phyloP scores from a whole-genome alignment of 1,140 invertebrate genomes.

The Forficula auricularia region DNA sequence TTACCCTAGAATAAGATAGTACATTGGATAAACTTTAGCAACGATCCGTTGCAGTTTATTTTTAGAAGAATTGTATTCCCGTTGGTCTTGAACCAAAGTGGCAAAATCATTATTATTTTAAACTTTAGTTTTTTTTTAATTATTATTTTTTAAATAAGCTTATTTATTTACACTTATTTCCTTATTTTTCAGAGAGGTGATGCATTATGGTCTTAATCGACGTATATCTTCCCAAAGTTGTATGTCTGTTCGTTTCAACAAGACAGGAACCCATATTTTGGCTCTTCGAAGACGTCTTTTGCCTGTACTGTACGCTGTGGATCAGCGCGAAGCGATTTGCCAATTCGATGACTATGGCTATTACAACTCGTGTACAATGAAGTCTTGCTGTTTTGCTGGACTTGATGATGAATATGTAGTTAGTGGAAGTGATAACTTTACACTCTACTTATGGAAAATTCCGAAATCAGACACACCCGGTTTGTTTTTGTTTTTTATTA shows the following conservation, averaged over 20 bases:
- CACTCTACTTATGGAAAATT: slow-evolving; percentile 85
- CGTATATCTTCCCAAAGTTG: slow-evolving; percentile 57
- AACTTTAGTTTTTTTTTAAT: no score
- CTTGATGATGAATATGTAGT: slow-evolving; percentile 72
- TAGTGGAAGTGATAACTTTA: slow-evolving; percentile 88
- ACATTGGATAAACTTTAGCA: no score
- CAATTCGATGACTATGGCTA: slow-evolving; percentile 84
- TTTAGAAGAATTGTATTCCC: no score
- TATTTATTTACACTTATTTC: no score
- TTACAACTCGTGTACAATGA: slow-evolving; percentile 94
- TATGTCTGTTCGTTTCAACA: slow-evolving; percentile 81
- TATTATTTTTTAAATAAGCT: no score
- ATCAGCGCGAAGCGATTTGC: slow-evolving; percentile 45
- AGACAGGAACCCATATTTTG: slow-evolving; percentile 57
- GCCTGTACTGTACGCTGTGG: slow-evolving; percentile 61
- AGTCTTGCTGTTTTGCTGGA: slow-evolving; percentile 88
- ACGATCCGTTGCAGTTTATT: no score
- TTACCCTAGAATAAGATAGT: no score
- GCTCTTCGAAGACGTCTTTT: slow-evolving; percentile 64
- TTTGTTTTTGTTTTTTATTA: slow-evolving; percentile 9
- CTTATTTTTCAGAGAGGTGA: slow-evolving; percentile 23
- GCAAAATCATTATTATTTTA: no score
- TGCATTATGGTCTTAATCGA: slow-evolving; percentile 49
- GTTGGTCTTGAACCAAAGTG: no score
- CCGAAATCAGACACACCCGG: slow-evolving; percentile 36